These are phyloP conservation scores for Nothoprocta pentlandii DNA, from an alignment of 2,113 vertebrate genomes.

Conservation along the genomic window DNA sequence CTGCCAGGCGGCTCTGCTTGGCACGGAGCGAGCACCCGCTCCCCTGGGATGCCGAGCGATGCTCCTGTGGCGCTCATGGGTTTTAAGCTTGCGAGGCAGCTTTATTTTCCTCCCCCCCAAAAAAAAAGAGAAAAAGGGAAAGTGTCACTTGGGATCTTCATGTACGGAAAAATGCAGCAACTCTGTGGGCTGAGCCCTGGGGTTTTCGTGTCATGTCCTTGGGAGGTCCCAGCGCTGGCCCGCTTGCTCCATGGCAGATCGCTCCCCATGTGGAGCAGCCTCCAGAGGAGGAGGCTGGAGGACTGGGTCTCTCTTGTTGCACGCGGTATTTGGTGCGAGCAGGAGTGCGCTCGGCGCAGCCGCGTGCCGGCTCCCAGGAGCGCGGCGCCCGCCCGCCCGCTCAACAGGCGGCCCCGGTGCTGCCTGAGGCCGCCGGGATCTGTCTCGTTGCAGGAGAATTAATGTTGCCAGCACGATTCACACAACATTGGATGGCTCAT, in stretches of 20 bases:
- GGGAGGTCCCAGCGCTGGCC: too few relatives aligned
- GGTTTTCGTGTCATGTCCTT: too few relatives aligned
- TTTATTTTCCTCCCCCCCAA: not conserved
- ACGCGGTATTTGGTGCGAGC: too few relatives aligned
- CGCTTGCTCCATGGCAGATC: too few relatives aligned
- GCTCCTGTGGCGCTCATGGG: not conserved
- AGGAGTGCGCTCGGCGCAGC: too few relatives aligned
- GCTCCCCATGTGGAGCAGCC: too few relatives aligned
- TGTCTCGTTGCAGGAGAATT: slow-evolving; percentile 69
- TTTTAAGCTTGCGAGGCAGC: slow-evolving; percentile 32
- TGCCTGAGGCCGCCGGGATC: slow-evolving; percentile 13
- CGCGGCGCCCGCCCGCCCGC: not conserved
- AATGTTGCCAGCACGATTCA: slow-evolving; percentile 34
- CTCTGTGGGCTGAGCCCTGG: not conserved
- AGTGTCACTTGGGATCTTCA: slow-evolving; percentile 29
- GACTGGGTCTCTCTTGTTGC: too few relatives aligned
- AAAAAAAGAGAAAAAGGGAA: not conserved
- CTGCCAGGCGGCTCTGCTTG: not conserved
- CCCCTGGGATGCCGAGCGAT: too few relatives aligned
- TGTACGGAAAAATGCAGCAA: slow-evolving; percentile 56
- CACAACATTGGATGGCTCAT: slow-evolving; percentile 56
- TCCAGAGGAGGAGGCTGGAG: too few relatives aligned
- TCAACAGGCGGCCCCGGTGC: not conserved
- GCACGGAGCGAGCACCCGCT: too few relatives aligned
- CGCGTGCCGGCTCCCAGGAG: too few relatives aligned